These are phyloP conservation scores for Drosophila pseudoananassae DNA, from an alignment of 1,140 invertebrate genomes.

Conservation along the genomic window DNA sequence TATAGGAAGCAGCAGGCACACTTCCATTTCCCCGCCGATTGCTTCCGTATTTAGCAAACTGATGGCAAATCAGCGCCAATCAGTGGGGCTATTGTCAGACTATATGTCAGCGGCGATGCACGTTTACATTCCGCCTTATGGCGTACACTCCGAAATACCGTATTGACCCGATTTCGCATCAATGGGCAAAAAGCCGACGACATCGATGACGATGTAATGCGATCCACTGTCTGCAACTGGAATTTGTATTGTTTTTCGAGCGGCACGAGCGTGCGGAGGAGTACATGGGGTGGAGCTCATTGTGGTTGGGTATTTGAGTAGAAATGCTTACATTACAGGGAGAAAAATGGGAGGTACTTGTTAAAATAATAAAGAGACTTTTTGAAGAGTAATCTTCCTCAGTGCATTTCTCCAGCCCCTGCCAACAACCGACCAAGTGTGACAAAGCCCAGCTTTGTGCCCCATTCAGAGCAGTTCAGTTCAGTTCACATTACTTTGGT, in stretches of 20 bases:
- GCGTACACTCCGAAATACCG: conserved; percentile 64
- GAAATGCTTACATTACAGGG: not conserved
- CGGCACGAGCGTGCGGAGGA: conserved; percentile 15
- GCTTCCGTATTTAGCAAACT: conserved; percentile 15
- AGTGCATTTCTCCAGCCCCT: conserved; percentile 7
- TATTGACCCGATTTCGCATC: conserved; percentile 76
- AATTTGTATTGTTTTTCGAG: conserved; percentile 45
- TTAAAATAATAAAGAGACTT: not conserved
- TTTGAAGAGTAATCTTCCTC: too few relatives aligned
- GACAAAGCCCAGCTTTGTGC: conserved; percentile 70
- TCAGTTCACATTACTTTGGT: conserved; percentile 45
- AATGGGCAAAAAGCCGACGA: conserved; percentile 39
- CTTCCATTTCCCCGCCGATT: conserved; percentile 2
- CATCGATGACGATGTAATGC: conserved; percentile 42
- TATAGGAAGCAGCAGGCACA: conserved; percentile 14
- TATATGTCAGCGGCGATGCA: conserved; percentile 6
- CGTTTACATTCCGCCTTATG: conserved; percentile 5
- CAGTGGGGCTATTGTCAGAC: conserved; percentile 61
- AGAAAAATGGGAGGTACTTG: not conserved
- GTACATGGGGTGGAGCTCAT: conserved; percentile 14
- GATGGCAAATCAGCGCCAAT: conserved; percentile 24
- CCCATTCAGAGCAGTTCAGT: conserved; percentile 57
- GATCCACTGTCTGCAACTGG: conserved; percentile 47
- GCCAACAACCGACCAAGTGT: conserved; percentile 62
- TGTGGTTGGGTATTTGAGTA: conserved; percentile 38